phyloP scores from a whole-genome alignment of 2,888 invertebrate genomes.

The Icerya purchasi region DNA sequence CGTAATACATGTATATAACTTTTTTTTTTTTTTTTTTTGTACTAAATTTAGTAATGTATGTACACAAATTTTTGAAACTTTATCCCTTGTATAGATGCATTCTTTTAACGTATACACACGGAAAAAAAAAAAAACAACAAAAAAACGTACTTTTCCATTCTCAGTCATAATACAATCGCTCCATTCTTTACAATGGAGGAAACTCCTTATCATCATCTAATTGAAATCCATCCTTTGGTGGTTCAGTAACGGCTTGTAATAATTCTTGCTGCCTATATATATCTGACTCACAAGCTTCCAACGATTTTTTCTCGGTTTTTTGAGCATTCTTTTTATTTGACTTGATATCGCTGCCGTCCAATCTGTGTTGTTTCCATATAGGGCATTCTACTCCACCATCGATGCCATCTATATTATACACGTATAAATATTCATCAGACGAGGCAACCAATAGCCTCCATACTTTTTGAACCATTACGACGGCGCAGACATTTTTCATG shows the following conservation, averaged over 20 bases:
- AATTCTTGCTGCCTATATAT: conserved; percentile 49
- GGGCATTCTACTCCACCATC: conserved; percentile 87
- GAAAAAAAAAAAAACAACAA: too few relatives aligned
- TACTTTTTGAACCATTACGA: conserved; percentile 53
- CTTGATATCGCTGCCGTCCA: conserved; percentile 12
- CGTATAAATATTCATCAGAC: conserved; percentile 74
- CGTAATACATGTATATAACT: too few relatives aligned
- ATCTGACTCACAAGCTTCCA: conserved; percentile 11
- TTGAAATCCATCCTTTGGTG: conserved; percentile 45
- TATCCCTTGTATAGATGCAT: too few relatives aligned
- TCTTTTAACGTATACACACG: too few relatives aligned
- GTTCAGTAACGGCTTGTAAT: conserved; percentile 45
- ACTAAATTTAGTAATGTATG: too few relatives aligned
- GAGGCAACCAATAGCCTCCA: conserved; percentile 77
- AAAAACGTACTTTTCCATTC: too few relatives aligned
- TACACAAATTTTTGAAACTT: too few relatives aligned
- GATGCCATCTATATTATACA: conserved; percentile 64
- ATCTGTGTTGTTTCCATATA: conserved; percentile 59
- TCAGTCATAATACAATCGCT: too few relatives aligned
- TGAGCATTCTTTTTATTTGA: conserved; percentile 10
- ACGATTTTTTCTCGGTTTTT: conserved; percentile 10
- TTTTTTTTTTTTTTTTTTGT: too few relatives aligned
- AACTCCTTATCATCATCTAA: conserved; percentile 64
- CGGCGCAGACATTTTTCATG: conserved; percentile 68
- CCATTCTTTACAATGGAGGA: conserved; percentile 50